A percentile compares a stretch with the other conserved stretches of the same genome.
phyloP scores from a whole-genome alignment of 2,888 invertebrate species.

The Luperina nickerlii region DNA sequence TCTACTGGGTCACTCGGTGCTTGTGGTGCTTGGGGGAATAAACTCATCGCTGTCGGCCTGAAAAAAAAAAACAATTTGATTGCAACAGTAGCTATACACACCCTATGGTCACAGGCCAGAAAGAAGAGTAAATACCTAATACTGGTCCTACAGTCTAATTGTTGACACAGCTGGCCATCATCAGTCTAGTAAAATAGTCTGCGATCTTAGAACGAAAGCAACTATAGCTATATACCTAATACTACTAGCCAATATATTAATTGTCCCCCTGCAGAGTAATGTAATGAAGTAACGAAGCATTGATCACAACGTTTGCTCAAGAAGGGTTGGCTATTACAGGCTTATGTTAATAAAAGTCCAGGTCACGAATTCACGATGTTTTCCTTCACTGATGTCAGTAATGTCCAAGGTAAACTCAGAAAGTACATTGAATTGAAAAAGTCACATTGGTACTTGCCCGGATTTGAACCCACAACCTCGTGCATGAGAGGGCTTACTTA shows the following conservation, averaged over 20 bases:
- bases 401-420: not conserved
- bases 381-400: not conserved
- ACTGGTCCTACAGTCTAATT: not conserved
- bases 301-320: not conserved
- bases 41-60: slow-evolving; percentile 91
- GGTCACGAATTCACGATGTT: not conserved
- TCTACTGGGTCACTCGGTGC: slow-evolving; percentile 92
- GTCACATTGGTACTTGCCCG: no score
- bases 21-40: slow-evolving; percentile 91
- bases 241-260: not conserved
- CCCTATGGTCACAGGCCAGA: not conserved
- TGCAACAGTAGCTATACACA: not conserved
- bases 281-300: not conserved
- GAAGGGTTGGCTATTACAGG: not conserved
- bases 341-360: not conserved
- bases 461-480: no score
- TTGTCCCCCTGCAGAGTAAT: not conserved
- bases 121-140: not conserved
- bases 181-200: not conserved
- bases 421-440: not conserved
- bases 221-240: not conserved
- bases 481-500: no score
- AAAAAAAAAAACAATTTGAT: slow-evolving; percentile 50
- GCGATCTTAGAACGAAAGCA: not conserved
- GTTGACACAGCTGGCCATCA: no score